These are phyloP conservation scores for Oreochromis grahami DNA, from an alignment of 2,797 vertebrate genomes.

Conservation along the genomic window DNA sequence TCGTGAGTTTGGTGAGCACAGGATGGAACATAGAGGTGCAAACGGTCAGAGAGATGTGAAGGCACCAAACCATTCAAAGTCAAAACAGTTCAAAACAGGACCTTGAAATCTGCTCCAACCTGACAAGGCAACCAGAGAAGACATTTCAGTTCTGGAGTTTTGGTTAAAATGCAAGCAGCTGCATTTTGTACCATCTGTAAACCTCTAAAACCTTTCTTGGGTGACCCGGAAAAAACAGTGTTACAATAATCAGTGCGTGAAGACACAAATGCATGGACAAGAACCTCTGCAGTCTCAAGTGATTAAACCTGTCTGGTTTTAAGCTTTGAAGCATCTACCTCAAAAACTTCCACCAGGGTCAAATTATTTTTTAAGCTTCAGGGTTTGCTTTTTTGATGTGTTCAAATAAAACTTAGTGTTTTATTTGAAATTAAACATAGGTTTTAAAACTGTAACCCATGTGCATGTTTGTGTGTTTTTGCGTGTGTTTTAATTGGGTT, in stretches of 20 bases:
- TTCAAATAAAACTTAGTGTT: background rate
- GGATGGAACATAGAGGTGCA: background rate
- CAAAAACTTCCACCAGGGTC: background rate
- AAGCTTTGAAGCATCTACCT: background rate
- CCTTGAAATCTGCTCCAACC: fast-evolving
- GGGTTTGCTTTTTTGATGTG: background rate
- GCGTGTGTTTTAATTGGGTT: background rate
- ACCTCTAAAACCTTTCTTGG: background rate
- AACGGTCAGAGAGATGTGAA: background rate
- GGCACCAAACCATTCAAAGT: fast-evolving
- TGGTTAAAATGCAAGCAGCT: background rate
- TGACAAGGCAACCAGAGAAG: background rate
- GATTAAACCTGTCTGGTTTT: background rate
- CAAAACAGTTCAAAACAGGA: background rate
- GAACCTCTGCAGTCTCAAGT: background rate
- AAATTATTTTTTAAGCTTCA: background rate
- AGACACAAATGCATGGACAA: background rate
- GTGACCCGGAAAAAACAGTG: background rate
- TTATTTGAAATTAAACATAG: background rate
- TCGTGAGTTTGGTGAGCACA: background rate
- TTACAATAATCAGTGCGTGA: fast-evolving
- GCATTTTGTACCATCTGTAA: background rate
- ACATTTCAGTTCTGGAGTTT: background rate
- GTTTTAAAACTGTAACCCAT: background rate
- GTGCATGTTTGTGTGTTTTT: background rate